Evolutionary conservation across 2,888 invertebrate species (phyloP), one percentile per base, ranked within the genome.

Genomic region (Perizoma flavofasciatum): DNA sequence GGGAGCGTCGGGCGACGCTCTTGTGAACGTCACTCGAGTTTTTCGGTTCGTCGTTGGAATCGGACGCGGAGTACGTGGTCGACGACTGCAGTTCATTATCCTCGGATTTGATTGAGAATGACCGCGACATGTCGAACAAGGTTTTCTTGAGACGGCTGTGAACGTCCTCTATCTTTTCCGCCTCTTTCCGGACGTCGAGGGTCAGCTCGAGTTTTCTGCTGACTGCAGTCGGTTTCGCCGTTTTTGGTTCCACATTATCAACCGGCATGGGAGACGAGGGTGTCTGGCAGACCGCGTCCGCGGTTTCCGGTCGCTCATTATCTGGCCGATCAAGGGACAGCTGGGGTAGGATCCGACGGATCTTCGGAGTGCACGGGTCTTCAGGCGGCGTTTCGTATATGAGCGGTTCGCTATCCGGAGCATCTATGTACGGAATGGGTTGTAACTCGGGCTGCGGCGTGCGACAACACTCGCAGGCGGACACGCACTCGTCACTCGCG

Each of bases 391-490:
- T 87, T 75, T 92, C 92, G 63, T 87, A 88, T 76, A 92, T 92
- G 9, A 91, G 65, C 5, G 91, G 92, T 60, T 92, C 92, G 0
- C 76, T 87, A 65, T 83, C 85, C 0, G 91, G 89, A 59, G 89
- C 92, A 72, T 92, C 92, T 50, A 92, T 92, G 72, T 70, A 92
- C 0, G 92, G 92, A 61, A 92, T 92, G 37, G 79, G 85, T 33
- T 83, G 83, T 0, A 83, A 61, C 60, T 92, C 91, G 0, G 91
- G 91, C 59, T 89, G 90, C 43, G 89, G 91, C 37, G 86, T 85
- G 56, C 91, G 89, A 62, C 91, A 92, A 63, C 91, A 92, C 40
- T 89, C 90, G 67, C 91, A 92, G 5, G 89, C 89, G 65, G 88
- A 89, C 32, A 85, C 89, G 67, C 91, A 92, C 55, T 91, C 90